These are phyloP conservation scores for Furcifer pardalis DNA, from an alignment of 2,797 vertebrate species.

Conservation along the genomic window DNA sequence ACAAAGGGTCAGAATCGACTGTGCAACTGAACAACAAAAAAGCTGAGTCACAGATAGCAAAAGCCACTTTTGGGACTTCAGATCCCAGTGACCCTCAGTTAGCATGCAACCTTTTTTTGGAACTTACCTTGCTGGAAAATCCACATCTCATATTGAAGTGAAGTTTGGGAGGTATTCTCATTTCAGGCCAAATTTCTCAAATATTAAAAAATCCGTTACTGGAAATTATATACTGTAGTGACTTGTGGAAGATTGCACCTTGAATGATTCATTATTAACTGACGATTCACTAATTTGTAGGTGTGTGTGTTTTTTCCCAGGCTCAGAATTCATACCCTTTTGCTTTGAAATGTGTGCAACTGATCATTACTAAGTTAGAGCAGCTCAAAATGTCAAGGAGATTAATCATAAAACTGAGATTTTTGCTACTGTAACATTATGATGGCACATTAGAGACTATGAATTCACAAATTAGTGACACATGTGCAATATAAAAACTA, in stretches of 20 bases:
- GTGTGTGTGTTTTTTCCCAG: no score
- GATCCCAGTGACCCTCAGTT: no score
- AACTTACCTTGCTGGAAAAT: neutral
- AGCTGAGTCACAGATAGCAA: no score
- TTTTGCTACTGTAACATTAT: constrained; percentile 10
- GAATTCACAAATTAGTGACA: constrained; percentile 29
- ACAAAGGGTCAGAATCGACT: no score
- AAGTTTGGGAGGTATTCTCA: neutral
- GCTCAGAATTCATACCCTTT: constrained; percentile 7
- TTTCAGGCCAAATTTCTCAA: neutral
- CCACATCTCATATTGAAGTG: neutral
- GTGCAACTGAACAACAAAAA: no score
- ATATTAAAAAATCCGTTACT: neutral
- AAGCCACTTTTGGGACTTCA: no score
- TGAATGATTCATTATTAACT: constrained; percentile 14
- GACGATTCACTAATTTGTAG: constrained; percentile 14
- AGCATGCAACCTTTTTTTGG: no score
- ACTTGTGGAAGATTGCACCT: neutral
- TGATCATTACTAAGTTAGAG: constrained; percentile 22
- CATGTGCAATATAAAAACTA: constrained; percentile 18
- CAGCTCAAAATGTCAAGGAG: constrained; percentile 24
- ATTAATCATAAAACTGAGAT: constrained; percentile 26
- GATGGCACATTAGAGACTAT: constrained; percentile 21
- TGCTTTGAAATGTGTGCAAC: constrained; percentile 22
- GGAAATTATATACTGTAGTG: neutral